Evolutionary conservation across 2,888 invertebrate genomes (phyloP).

Genomic region (Liopterus haemorrhoidalis): DNA sequence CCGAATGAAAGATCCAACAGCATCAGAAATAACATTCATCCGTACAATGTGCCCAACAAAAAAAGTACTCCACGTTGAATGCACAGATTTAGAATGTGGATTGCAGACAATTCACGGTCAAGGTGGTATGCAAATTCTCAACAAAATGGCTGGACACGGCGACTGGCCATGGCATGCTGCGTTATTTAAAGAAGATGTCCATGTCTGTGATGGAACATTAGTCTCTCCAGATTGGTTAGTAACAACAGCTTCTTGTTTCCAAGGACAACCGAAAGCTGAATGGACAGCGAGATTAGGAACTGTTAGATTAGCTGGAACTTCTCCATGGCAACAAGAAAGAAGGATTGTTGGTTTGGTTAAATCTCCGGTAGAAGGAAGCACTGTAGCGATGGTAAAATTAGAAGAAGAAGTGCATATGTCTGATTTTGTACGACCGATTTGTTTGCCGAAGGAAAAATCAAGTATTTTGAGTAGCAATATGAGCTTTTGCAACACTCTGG

Average conservation of each 20-base stretch:
- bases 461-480: conserved; percentile 36
- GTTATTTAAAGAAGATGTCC: conserved; percentile 73
- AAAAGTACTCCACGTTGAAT: conserved; percentile 73
- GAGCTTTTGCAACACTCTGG: conserved; percentile 72
- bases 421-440: conserved; percentile 79
- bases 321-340: conserved; percentile 84
- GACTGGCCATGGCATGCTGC: conserved; percentile 94
- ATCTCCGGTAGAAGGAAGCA: conserved; percentile 84
- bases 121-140: conserved; percentile 43
- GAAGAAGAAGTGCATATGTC: conserved; percentile 69
- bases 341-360: conserved; percentile 81
- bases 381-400: conserved; percentile 72
- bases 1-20: conserved; percentile 73
- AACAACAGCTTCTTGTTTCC: conserved; percentile 81
- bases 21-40: conserved; percentile 74
- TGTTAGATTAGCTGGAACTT: conserved; percentile 66
- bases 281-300: conserved; percentile 78
- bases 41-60: conserved; percentile 68
- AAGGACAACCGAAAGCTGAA: conserved; percentile 80
- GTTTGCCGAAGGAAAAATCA: conserved; percentile 60
- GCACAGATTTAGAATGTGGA: conserved; percentile 58
- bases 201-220: conserved; percentile 83
- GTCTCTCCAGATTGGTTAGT: conserved; percentile 77
- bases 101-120: conserved; percentile 39
- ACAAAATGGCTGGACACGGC: conserved; percentile 70